Percentiles rank a stretch among this genome's conserved stretches.
Conservation (phyloP, 1,140 invertebrate species). For the Odontomachus brunneus region DNA sequence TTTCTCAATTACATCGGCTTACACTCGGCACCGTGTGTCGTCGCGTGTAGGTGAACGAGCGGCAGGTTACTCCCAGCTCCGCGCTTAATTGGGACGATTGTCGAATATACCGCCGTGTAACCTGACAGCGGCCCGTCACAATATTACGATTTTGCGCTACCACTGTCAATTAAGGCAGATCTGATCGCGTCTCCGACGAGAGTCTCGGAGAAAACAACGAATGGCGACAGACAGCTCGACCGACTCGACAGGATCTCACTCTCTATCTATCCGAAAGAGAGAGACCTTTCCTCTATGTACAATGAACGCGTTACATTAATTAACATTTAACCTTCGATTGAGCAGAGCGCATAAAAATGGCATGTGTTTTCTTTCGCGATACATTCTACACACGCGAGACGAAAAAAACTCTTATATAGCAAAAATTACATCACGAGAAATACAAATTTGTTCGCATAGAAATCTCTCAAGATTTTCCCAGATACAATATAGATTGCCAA, state of each 20-base stretch:
- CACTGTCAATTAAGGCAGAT: constrained; percentile 59
- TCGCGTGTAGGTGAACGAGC: constrained; percentile 47
- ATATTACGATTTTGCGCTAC: constrained; percentile 39
- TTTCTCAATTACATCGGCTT: constrained; percentile 53
- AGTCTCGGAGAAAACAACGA: constrained; percentile 6
- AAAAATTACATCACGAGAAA: too few species aligned
- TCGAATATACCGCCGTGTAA: constrained; percentile 43
- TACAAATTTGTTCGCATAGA: too few species aligned
- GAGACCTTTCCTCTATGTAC: neutral
- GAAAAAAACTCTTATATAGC: too few species aligned
- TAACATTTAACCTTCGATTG: neutral
- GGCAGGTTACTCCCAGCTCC: constrained; percentile 6
- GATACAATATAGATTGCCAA: too few species aligned
- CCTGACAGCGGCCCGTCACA: constrained; percentile 42
- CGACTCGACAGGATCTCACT: neutral
- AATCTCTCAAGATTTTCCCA: too few species aligned
- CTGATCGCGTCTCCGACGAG: constrained; percentile 22
- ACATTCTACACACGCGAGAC: too few species aligned
- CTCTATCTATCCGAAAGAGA: too few species aligned
- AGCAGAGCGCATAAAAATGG: neutral
- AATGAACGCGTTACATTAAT: constrained; percentile 6
- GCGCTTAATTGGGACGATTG: constrained; percentile 67
- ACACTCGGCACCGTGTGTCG: constrained; percentile 41
- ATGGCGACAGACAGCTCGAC: constrained; percentile 25
- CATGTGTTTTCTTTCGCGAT: too few species aligned